Conservation (phyloP, 2,888 invertebrate genomes). For the Pseudococcus jackbeardsleyi region DNA sequence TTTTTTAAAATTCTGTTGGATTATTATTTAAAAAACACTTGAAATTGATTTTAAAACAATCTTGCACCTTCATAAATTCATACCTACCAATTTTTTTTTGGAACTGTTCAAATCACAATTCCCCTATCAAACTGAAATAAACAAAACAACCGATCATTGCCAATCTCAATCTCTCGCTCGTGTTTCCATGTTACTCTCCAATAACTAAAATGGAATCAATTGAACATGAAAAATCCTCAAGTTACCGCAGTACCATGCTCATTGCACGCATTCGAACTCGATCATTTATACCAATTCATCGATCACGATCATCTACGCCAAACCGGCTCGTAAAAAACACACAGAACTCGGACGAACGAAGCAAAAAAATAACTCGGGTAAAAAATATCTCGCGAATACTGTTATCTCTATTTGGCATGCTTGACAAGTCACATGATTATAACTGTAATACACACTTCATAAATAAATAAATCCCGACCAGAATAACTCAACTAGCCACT, state of each 20-base stretch:
- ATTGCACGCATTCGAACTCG: background rate
- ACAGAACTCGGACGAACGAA: background rate
- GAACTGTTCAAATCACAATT: too few relatives aligned
- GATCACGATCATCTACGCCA: conserved; percentile 32
- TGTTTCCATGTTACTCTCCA: too few relatives aligned
- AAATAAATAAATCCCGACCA: conserved; percentile 21
- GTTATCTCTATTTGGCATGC: conserved; percentile 37
- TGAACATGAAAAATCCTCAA: background rate
- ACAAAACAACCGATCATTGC: too few relatives aligned
- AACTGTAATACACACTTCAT: conserved; percentile 19
- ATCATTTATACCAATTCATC: conserved; percentile 35
- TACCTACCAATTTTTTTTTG: too few relatives aligned
- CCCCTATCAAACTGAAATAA: too few relatives aligned
- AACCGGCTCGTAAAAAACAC: background rate
- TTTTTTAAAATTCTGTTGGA: too few relatives aligned
- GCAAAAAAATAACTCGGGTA: background rate
- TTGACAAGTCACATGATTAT: conserved; percentile 37
- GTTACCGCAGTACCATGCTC: background rate
- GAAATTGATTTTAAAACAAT: too few relatives aligned
- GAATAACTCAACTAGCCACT: conserved; percentile 30
- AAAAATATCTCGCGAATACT: conserved; percentile 27
- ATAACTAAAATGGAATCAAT: background rate
- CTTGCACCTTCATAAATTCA: too few relatives aligned
- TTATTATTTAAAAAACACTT: too few relatives aligned
- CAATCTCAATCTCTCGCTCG: too few relatives aligned